Base-by-base conservation (phyloP, 2,888 invertebrate genomes). In the Thyatira batis region DNA sequence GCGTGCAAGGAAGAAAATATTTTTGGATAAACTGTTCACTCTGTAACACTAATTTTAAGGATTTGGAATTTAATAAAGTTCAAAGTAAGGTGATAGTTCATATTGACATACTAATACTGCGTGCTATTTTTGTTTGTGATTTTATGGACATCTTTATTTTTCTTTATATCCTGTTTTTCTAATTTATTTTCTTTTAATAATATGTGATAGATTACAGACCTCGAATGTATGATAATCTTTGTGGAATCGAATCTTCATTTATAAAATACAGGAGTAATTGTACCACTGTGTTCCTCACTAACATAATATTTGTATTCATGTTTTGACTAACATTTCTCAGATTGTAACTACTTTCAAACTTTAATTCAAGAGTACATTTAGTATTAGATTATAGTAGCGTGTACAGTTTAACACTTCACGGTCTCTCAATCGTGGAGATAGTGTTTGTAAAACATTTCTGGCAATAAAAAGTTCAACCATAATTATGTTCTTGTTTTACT, bases 381-480 rank as follows among this genome's bases (percentile, higher is more conserved):
- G 83, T 86, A 80, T 84, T 87, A 89, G 85, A 81, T 73, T 82
- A 82, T 75, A 79, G 80, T 88, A 85, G 87, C 69, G 79, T 88
- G 89, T 91, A 90, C 87, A 89, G 87, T 80, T 86, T 80, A 76
- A 84, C 87, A 86, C 83, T 77, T 73, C 64, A 73, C 73, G 17
- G 78, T 77, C 79, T 80, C 79, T 76, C 70, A 69, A 69, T 63
- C 61, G 74, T 81, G 82, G 80, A 85, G 85, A 84, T 73, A 82
- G 87, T 89, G 88, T 89, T 88, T 87, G 84, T 89, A 82, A 89
- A 89, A 90, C 85, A 80, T 89, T 91, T 90, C 90, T 87, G 89
- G 92, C 89, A 92, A 92, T 92, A 92, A 91, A 91, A 88, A 92
- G 91, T 92, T 85, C 87, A 89, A 90, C 80, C 78, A 70, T 76